Conservation (phyloP, 35 echinoderm and acorn worm species). For the Ptychodera flava region DNA sequence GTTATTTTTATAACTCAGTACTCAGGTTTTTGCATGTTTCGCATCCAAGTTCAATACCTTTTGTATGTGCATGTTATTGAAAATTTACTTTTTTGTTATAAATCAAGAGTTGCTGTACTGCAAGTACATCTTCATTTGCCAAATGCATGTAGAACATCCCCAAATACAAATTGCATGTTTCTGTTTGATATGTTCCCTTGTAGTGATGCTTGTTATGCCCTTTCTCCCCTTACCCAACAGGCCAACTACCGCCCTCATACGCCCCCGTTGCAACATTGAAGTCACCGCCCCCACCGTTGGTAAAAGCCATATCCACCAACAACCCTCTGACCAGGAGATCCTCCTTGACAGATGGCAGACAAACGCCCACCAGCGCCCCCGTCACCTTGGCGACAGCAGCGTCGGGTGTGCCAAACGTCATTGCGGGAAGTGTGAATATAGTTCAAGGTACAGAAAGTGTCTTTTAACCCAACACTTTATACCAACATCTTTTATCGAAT, state of each 20-base stretch:
- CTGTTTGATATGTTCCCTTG: no score
- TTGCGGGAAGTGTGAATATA: background rate
- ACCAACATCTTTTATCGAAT: no score
- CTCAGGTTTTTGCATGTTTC: no score
- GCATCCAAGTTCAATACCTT: no score
- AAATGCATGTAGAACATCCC: no score
- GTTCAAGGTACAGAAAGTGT: background rate
- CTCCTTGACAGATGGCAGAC: background rate
- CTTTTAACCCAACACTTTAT: no score
- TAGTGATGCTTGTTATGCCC: background rate
- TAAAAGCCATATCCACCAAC: background rate
- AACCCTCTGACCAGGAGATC: background rate
- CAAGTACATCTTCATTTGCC: no score
- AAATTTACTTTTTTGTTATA: no score
- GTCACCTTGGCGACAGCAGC: background rate
- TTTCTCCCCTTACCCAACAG: background rate
- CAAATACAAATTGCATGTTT: no score
- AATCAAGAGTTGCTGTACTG: no score
- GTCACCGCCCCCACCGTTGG: background rate
- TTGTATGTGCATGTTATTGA: no score
- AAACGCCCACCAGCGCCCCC: background rate
- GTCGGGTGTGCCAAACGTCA: background rate
- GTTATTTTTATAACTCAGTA: no score
- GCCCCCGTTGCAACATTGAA: background rate
- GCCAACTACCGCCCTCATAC: background rate